A percentile compares a stretch with the other conserved stretches of the same genome.
Evolutionary conservation across 2,797 vertebrate genomes (phyloP).

Genomic region (Pantherophis alleghaniensis): DNA sequence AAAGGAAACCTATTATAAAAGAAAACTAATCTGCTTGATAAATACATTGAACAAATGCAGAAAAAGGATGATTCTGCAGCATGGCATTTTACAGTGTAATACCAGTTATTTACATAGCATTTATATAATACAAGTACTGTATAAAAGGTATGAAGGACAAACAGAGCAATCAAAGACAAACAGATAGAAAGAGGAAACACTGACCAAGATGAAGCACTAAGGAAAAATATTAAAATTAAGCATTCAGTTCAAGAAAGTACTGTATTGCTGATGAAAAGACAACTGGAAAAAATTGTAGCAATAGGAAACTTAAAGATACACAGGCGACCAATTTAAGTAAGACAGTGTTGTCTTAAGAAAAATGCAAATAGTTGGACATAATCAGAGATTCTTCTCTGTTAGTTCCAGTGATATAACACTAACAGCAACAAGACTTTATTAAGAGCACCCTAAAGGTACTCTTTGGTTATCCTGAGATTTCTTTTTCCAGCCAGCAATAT

Average conservation of each 20-base stretch:
- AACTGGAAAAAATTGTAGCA: neutral
- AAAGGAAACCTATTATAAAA: neutral
- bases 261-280: neutral
- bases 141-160: neutral
- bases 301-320: neutral
- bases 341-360: neutral
- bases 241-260: neutral
- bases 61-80: neutral
- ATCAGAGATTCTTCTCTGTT: neutral
- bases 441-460: neutral
- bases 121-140: neutral
- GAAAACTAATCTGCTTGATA: neutral
- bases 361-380: neutral
- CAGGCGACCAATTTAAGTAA: neutral
- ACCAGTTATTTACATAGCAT: neutral
- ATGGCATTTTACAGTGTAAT: conserved; percentile 6
- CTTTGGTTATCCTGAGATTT: neutral
- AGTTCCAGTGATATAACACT: neutral
- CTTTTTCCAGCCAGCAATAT: neutral
- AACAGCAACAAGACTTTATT: neutral
- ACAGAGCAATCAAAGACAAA: neutral
- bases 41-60: conserved; percentile 23
- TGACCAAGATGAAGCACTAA: neutral
- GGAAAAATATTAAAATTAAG: neutral
- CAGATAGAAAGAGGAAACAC: neutral